Evolutionary conservation across 2,888 invertebrate species (phyloP), one percentile per base, ranked within the genome.

Genomic region (Poecilus cupreus): DNA sequence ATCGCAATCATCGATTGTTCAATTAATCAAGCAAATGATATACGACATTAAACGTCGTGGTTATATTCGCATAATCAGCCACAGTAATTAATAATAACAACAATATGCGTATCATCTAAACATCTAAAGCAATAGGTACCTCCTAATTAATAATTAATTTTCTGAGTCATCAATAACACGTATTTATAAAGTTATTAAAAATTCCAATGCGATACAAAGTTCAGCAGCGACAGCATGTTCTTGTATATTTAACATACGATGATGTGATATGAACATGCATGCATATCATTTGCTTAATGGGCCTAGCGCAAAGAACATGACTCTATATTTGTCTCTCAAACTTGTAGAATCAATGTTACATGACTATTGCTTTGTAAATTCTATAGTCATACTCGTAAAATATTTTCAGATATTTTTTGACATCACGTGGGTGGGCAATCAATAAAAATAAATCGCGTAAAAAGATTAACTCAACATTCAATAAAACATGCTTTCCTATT

Each of bases 281-380:
- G 60, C 60, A 60, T 60, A 60, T n/a, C 60, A 60, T 60, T 60
- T 60, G 60, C 60, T 60, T 60, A 60, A 60, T 60, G 60, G 60
- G n/a, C 26, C 60, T 32, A 5, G 32, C 26, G 60, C 18, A 24
- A 26, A 24, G 60, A 60, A 60, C 60, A 60, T 60, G 60, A 60
- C 60, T 60, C 60, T 60, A 60, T 60, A 60, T 60, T 60, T 60
- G 60, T 60, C 60, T 60, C 60, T 60, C 24, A 22, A 24, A 60
- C 24, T 60, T 60, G 60, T 60, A 60, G 22, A 24, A 60, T 60
- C 60, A 6, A 60, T 60, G 60, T 60, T 60, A 60, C 60, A 60
- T 60, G 60, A n/a, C 22, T 24, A 26, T 60, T 60, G 24, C 60
- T 26, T 26, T 60, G 60, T 60, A 60, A 32, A 22, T 11, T 60